phyloP scores from a whole-genome alignment of 2,888 invertebrate species.

The Petrolisthes manimaculis region DNA sequence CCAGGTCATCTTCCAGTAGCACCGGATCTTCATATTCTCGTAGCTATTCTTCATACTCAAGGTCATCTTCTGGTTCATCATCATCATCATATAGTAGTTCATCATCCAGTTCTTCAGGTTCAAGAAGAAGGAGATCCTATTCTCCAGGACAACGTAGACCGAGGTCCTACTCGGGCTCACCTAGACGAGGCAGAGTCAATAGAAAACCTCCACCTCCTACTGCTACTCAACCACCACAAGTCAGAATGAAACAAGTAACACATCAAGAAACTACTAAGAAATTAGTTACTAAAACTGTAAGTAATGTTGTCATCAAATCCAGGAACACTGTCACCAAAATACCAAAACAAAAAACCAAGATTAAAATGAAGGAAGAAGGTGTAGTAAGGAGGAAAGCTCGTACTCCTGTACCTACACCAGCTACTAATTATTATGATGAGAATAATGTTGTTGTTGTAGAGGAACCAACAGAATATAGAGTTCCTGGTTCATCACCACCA shows the following conservation, averaged over 20 bases:
- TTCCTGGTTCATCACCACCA: constrained; percentile 48
- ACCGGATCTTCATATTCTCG: constrained; percentile 58
- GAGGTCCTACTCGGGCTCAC: constrained; percentile 51
- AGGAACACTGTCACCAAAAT: constrained; percentile 36
- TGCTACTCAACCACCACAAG: constrained; percentile 14
- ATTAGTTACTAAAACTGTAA: constrained; percentile 60
- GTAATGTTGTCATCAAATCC: constrained; percentile 58
- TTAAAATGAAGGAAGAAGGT: constrained; percentile 55
- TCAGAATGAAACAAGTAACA: constrained; percentile 51
- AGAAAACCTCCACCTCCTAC: constrained; percentile 45
- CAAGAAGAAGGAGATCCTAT: constrained; percentile 56
- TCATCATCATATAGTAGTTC: constrained; percentile 60
- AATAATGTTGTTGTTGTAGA: constrained; percentile 41
- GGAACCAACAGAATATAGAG: constrained; percentile 49
- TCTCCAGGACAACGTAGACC: constrained; percentile 43
- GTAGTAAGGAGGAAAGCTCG: constrained; percentile 50
- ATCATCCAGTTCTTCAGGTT: constrained; percentile 52
- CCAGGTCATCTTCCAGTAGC: constrained; percentile 56
- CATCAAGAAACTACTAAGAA: constrained; percentile 63
- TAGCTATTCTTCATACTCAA: constrained; percentile 64
- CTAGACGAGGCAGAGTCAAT: constrained; percentile 35
- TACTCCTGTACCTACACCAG: constrained; percentile 32
- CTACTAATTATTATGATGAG: constrained; percentile 41
- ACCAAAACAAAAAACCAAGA: constrained; percentile 52
- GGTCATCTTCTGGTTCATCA: constrained; percentile 59